Base-by-base conservation (phyloP, 30 jellyfish, hydroid and myxozoan species). In the Aurelia aurita complex sp. Pacific region DNA sequence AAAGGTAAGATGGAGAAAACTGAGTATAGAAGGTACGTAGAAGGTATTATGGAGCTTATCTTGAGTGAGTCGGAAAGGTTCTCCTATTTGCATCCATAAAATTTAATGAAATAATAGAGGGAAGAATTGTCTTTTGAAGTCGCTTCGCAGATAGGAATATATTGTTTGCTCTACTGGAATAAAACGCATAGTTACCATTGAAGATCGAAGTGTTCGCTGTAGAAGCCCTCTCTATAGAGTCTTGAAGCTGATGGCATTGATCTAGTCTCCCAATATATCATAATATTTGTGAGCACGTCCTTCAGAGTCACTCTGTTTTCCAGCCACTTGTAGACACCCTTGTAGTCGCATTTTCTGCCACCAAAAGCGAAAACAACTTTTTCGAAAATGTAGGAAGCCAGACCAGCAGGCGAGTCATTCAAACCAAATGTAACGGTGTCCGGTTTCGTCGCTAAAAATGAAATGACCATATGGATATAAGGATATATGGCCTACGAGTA, bases 381-480 rank as follows among this genome's bases (percentile, higher is more conserved):
- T 79, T 86, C 95, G 14, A 86, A 85, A 14, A 86, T 54, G 55
- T 86, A 86, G 32, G 95, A 54, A 2, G 95, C 95, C 13, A 86
- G 80, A 61, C 95, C 95, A 60, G 89, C 85, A 4, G 95, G 95
- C 19, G 95, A 75, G 36, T 86, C 86, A 38, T 69, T 86, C 67
- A 86, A 50, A 16, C 66, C 89, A 68, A 86, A 65, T 53, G 78
- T 88, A 67, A 86, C 73, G 8, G 95, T 86, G 67, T 86, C 95
- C 15, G 95, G 95, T 23, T 53, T 86, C 9, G 95, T 86, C 9
- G 89, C 95, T 84, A 46, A n/a, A 83, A 23, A 33, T 46, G 14
- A 4, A 46, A 46, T 46, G 57, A 46, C 0, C 6, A 40, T 40
- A 40, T 40, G 52, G 52, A 40, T 40, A 40, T 40, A 40, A 3